Percentiles rank a stretch among this genome's conserved stretches.
phyloP scores from a whole-genome alignment of 2,113 vertebrate species.

The Progne subis region DNA sequence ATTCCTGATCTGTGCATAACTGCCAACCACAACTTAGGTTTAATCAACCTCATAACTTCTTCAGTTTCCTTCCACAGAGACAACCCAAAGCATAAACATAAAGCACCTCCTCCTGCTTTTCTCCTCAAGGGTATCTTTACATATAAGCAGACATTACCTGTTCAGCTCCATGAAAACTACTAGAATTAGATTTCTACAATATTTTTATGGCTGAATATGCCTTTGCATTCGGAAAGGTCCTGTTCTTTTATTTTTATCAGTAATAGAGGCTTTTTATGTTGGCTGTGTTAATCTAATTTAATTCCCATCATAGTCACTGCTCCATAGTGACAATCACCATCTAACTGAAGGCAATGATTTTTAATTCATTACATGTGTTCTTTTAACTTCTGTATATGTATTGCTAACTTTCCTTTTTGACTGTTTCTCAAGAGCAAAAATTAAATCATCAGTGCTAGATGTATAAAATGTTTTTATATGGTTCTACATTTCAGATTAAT shows the following conservation, averaged over 20 bases:
- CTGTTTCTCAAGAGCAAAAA: slow-evolving; percentile 40
- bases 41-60: slow-evolving; percentile 64
- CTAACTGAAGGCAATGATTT: slow-evolving; percentile 23
- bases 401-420: slow-evolving; percentile 21
- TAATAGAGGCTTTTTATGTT: background rate
- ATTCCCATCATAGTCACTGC: background rate
- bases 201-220: slow-evolving; percentile 40
- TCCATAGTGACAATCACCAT: background rate
- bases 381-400: slow-evolving; percentile 15
- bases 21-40: slow-evolving; percentile 54
- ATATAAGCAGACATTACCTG: slow-evolving; percentile 49
- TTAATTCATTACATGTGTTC: slow-evolving; percentile 44
- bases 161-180: slow-evolving; percentile 55
- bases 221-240: slow-evolving; percentile 17
- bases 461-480: slow-evolving; percentile 57
- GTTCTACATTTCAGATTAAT: slow-evolving; percentile 59
- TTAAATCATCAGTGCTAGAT: slow-evolving; percentile 60
- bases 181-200: slow-evolving; percentile 62
- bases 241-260: slow-evolving; percentile 13
- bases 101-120: slow-evolving; percentile 54
- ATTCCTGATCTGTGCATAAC: slow-evolving; percentile 51
- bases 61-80: slow-evolving; percentile 43
- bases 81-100: slow-evolving; percentile 67
- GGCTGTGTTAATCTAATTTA: slow-evolving; percentile 1
- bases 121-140: slow-evolving; percentile 60